These are phyloP conservation scores for Neostethus bicornis DNA, from an alignment of 2,797 vertebrate species.

Conservation along the genomic window DNA sequence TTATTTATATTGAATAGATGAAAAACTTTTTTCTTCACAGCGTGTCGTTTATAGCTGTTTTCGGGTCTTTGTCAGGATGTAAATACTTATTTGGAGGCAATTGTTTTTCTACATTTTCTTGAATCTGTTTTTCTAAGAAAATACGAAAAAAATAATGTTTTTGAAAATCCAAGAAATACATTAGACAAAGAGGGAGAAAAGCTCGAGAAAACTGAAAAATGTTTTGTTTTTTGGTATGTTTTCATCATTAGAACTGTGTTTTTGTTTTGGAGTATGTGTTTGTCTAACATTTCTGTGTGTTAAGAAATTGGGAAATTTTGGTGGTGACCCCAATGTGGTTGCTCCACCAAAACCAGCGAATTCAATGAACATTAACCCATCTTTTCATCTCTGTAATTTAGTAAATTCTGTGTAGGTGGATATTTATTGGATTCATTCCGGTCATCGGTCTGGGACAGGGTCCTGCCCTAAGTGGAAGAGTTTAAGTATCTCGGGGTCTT, in stretches of 20 bases:
- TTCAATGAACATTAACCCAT: background rate
- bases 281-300: background rate
- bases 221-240: too few species aligned
- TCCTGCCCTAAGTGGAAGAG: too few species aligned
- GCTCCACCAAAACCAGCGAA: background rate
- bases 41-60: background rate
- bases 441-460: background rate
- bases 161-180: too few species aligned
- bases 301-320: background rate
- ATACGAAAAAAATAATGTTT: too few species aligned
- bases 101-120: too few species aligned
- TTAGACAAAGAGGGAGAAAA: too few species aligned
- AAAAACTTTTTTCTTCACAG: background rate
- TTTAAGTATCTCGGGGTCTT: too few species aligned
- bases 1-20: constrained; percentile 21
- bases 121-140: too few species aligned
- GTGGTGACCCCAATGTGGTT: background rate
- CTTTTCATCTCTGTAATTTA: background rate
- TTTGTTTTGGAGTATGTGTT: background rate
- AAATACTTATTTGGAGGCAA: too few species aligned
- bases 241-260: too few species aligned
- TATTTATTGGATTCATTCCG: background rate
- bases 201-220: too few species aligned
- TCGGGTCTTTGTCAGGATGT: too few species aligned
- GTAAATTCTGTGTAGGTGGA: background rate